Conservation (phyloP, 2,888 invertebrate genomes). For the Stegana nigrithorax region DNA sequence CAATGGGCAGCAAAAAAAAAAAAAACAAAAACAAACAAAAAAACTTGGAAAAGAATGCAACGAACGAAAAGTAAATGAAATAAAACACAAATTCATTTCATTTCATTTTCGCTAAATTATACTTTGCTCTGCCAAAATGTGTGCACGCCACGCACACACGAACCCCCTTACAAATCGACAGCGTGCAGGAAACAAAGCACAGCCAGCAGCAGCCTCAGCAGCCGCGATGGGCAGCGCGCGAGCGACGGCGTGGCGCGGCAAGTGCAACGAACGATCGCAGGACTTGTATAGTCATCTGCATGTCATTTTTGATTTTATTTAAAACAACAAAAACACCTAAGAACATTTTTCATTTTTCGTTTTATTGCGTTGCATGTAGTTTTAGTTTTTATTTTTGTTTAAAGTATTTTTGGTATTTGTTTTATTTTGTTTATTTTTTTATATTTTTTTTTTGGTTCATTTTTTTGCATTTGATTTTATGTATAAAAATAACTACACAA, state of each 20-base stretch:
- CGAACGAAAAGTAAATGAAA: not conserved
- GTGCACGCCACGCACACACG: too few species aligned
- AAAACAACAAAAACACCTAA: too few species aligned
- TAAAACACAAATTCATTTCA: slow-evolving; percentile 36
- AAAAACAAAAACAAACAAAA: not conserved
- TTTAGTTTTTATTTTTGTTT: not conserved
- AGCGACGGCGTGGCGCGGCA: too few species aligned
- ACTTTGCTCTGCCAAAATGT: slow-evolving; percentile 10
- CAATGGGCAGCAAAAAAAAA: not conserved
- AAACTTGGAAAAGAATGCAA: not conserved
- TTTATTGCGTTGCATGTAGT: not conserved
- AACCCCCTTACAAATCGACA: too few species aligned
- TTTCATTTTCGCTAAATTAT: slow-evolving; percentile 42
- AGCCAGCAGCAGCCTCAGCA: too few species aligned
- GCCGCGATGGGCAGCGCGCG: too few species aligned
- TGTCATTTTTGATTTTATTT: not conserved
- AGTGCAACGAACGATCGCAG: slow-evolving; percentile 37
- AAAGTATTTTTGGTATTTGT: not conserved
- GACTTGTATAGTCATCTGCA: slow-evolving; percentile 56
- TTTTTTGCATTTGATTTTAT: not conserved
- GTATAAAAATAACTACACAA: slow-evolving; percentile 8
- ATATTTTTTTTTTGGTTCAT: not conserved
- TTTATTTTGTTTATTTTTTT: not conserved
- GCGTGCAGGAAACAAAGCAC: too few species aligned
- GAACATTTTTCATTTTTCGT: too few species aligned